phyloP scores from a whole-genome alignment of 1,140 invertebrate species.

The Cyclargus thomasi region DNA sequence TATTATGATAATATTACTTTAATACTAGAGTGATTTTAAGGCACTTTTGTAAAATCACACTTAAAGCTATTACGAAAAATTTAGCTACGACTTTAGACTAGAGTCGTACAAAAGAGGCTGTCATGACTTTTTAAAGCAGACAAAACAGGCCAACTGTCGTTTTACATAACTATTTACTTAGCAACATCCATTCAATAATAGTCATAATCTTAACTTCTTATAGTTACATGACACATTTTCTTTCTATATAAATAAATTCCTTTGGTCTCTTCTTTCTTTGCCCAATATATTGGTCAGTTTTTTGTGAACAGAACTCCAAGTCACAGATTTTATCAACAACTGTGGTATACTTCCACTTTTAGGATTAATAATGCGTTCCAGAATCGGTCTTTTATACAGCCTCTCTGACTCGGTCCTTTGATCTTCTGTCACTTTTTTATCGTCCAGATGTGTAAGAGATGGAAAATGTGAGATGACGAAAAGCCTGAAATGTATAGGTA shows the following conservation, averaged over 20 bases:
- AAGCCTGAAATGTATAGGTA: conserved; percentile 60
- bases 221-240: not conserved
- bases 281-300: conserved; percentile 39
- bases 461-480: conserved; percentile 83
- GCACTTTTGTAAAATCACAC: too few relatives aligned
- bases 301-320: conserved; percentile 43
- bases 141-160: too few relatives aligned
- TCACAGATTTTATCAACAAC: conserved; percentile 41
- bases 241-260: conserved; percentile 16
- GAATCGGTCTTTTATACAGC: conserved; percentile 77
- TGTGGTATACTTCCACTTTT: conserved; percentile 35
- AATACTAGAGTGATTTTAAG: too few relatives aligned
- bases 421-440: conserved; percentile 77
- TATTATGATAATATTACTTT: too few relatives aligned
- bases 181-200: not conserved
- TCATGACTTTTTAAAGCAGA: too few relatives aligned
- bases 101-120: too few relatives aligned
- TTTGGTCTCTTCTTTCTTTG: conserved; percentile 31
- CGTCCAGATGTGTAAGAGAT: conserved; percentile 79
- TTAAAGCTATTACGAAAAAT: too few relatives aligned
- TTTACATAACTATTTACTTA: too few relatives aligned
- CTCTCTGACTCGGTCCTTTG: conserved; percentile 77
- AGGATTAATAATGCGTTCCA: conserved; percentile 64
- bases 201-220: not conserved
- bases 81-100: too few relatives aligned